Evolutionary conservation across 2,113 vertebrate genomes (phyloP), one percentile per base, ranked within the genome.

Genomic region (Raja brachyura): DNA sequence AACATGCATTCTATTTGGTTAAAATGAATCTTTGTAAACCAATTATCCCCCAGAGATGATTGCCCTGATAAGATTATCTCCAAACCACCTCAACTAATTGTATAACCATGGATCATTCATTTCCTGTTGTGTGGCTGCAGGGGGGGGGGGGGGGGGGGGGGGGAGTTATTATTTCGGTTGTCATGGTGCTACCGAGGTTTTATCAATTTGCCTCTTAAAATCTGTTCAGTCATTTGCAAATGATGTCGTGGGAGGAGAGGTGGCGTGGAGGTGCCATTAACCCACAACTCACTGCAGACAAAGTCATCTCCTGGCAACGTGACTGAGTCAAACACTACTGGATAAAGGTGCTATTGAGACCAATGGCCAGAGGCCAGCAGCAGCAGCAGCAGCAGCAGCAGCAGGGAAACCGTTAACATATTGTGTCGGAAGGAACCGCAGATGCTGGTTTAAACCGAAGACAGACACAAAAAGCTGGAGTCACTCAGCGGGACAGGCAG

Each of bases 221-320:
- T 86, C 25, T 59, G 81, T 86, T 86, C 54, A 61, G 28, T 86
- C 59, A 63, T 63, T 88, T 63, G 59, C 11, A 31, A 88, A 63
- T 88, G 28, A 88, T 88, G 83, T 88, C 28, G 63, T 88, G 25
- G 28, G 16, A 31, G 59, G 59, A 28, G 25, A 56, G 54, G 81
- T 25, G 25, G 54, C 61, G 54, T 86, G 56, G 25, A n/a, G 81
- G 59, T 88, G 59, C 83, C 61, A 63, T 16, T 31, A 63, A 9
- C 59, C 61, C 59, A 66, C 31, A 63, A 88, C 31, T 88, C 83
- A 88, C 59, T 63, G n/a, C 83, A 31, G 59, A 14, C 59, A 28
- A 63, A 66, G 83, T n/a, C 22, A n/a, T 88, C 28, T 88, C 83
- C 31, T 88, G 83, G 83, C 59, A 88, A 88, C 83, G n/a, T 13